Evolutionary conservation across 2,113 vertebrate species (phyloP), one percentile per base, ranked within the genome.

Genomic region (Anarrhichthys ocellatus): DNA sequence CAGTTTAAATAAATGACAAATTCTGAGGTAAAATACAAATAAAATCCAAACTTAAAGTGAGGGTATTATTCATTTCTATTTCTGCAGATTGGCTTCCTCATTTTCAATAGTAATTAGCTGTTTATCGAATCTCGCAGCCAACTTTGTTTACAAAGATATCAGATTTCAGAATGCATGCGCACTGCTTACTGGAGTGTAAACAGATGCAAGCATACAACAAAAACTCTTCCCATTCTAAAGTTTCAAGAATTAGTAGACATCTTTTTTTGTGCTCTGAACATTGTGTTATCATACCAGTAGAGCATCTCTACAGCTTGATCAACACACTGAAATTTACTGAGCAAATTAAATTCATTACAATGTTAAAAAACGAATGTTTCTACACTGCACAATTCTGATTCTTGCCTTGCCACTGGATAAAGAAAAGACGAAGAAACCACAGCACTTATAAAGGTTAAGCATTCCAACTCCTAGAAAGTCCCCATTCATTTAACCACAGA

Each of bases 61-160:
- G n/a, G 54, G 32, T 40, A 72, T 83, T 80, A 73, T 90, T 86
- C 15, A 80, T 87, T 90, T 86, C 20, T 67, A 24, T 78, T 69
- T 44, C 59, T 81, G 56, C 79, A 63, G 68, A 82, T 80, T 85
- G 76, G 72, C 56, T 83, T 81, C 81, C 59, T 85, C 66, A 17
- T 59, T 84, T 90, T 89, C 52, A 76, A 84, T 68, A 77, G 89
- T 87, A 91, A 90, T 93, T 93, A 92, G 67, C 81, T 83, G 62
- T 92, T 92, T 85, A 87, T 89, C 83, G 52, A 85, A 77, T 84
- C 42, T 73, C 52, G 46, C 78, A 77, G 48, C 36, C 73, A 65
- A 74, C 77, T 90, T 84, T 93, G 88, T 93, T 93, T 90, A 92
- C 88, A 74, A 70, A 78, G 62, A 81, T 89, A 91, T 86, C 88